Base-by-base conservation (phyloP, 2,113 vertebrate species). In the Phylloscopus whistleri region DNA sequence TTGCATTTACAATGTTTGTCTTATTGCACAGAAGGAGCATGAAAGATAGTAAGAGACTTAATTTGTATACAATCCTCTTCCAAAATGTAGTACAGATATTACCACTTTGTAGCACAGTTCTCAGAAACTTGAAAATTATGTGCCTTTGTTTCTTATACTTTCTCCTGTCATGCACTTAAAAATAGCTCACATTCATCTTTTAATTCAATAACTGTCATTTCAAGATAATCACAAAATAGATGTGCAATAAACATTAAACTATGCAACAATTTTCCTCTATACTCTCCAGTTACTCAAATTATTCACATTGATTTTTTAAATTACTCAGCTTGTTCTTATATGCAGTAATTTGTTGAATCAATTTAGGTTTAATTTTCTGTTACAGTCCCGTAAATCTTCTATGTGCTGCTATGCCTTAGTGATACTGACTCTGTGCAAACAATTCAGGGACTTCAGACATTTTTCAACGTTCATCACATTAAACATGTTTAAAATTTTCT, bases 331-430 rank as follows among this genome's bases (percentile, higher is more conserved):
- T 96, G 87, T 95, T 93, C 93, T 91, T 94, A 82, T 64, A 70
- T 87, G 79, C 70, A 90, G 90, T 95, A 95, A 96, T 96, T 96
- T 94, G 91, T 87, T 94, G 59, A 92, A 94, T 95, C 92, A 95
- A 96, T 96, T 94, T 93, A 59, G 51, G 62, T 91, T 94, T 96
- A 94, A 96, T 96, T 96, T 96, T 86, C 72, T 93, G 75, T 94
- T 96, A 93, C 52, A 94, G 60, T 90, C 72, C 46, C 84, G 80
- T 94, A 87, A 92, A 85, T 94, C 78, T 79, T 78, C 41, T 52
- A 11, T 69, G 52, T 87, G 63, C 53, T 82, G 41, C 39, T 87
- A 85, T 83, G 70, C 53, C 35, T 87, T 60, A 70, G 27, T 67
- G 41, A 62, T 96, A 95, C 46, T 87, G 88, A 94, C 79, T 92